A percentile compares a stretch with the other conserved stretches of the same genome.
Evolutionary conservation across 2,888 invertebrate species (phyloP).

Genomic region (Pterobdella sp.): DNA sequence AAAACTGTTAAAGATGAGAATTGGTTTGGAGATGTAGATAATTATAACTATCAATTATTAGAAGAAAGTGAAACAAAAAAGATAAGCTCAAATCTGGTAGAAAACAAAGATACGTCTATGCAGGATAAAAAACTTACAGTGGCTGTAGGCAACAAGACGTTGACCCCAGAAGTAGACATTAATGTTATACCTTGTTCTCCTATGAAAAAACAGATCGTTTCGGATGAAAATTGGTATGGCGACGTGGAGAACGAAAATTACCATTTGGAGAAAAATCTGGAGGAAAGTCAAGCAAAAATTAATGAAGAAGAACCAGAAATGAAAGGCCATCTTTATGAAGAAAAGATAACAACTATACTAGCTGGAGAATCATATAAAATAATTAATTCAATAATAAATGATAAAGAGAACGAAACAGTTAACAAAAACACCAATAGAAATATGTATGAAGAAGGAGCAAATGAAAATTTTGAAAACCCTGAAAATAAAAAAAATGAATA

Average conservation of each 20-base stretch:
- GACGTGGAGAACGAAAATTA: slow-evolving; percentile 3
- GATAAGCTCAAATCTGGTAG: not conserved
- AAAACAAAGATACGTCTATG: not conserved
- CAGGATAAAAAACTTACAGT: not conserved
- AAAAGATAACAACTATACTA: too few relatives aligned
- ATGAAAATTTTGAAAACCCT: not conserved
- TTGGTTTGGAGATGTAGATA: not conserved
- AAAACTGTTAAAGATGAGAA: not conserved
- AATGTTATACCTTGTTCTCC: not conserved
- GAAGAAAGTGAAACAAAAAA: not conserved
- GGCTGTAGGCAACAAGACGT: not conserved
- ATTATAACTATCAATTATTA: not conserved
- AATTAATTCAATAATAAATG: not conserved
- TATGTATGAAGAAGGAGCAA: not conserved
- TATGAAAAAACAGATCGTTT: not conserved
- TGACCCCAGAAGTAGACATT: not conserved
- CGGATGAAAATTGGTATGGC: not conserved
- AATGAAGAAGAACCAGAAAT: not conserved
- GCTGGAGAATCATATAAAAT: not conserved
- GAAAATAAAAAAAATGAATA: not conserved
- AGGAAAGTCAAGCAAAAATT: not conserved
- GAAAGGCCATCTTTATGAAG: too few relatives aligned
- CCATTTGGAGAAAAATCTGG: not conserved
- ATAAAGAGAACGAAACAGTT: slow-evolving; percentile 1
- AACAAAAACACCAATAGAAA: not conserved